Conservation (phyloP, 2,888 invertebrate species). For the Baronia brevicornis region DNA sequence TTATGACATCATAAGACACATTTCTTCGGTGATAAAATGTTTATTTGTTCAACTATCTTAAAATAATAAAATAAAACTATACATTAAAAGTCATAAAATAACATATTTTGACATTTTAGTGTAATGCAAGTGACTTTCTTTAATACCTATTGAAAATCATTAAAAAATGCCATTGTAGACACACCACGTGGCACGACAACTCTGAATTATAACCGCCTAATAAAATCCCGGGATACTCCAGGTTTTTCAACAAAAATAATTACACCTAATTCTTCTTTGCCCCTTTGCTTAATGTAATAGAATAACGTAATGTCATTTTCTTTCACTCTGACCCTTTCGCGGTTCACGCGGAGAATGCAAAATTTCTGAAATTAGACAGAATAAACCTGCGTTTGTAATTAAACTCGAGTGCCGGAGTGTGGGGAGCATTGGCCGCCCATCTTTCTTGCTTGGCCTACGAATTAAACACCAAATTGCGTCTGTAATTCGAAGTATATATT, state of each 20-base stretch:
- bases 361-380: slow-evolving; percentile 72
- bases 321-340: slow-evolving; percentile 71
- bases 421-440: slow-evolving; percentile 56
- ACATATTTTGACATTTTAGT: no score
- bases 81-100: no score
- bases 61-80: no score
- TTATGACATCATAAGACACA: no score
- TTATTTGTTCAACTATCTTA: no score
- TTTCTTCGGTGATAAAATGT: no score
- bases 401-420: slow-evolving; percentile 55
- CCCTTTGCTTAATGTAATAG: slow-evolving; percentile 67
- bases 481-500: slow-evolving; percentile 73
- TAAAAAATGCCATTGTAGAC: slow-evolving; percentile 23
- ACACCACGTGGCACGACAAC: slow-evolving; percentile 20
- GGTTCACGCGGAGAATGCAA: slow-evolving; percentile 72
- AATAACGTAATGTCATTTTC: slow-evolving; percentile 75
- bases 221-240: slow-evolving; percentile 35
- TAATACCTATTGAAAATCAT: no score
- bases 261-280: slow-evolving; percentile 54
- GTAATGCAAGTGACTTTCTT: no score
- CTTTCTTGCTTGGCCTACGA: slow-evolving; percentile 72
- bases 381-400: slow-evolving; percentile 72
- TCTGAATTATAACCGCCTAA: slow-evolving; percentile 31
- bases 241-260: slow-evolving; percentile 66
- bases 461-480: slow-evolving; percentile 73